Conservation (phyloP, 2,888 invertebrate genomes). For the Leptinotarsa rubiginosa region DNA sequence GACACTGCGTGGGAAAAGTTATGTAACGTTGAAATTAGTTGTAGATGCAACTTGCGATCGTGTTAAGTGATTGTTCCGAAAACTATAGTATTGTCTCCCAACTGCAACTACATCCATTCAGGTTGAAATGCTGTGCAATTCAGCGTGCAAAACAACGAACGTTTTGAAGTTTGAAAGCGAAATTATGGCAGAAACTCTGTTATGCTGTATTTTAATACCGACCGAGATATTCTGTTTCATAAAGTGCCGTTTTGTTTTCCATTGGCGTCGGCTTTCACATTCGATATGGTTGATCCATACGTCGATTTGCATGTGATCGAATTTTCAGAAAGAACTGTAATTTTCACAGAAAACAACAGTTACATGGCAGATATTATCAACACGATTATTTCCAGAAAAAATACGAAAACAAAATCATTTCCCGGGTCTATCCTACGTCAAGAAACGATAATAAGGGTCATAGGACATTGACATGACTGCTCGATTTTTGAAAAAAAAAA, state of each 20-base stretch:
- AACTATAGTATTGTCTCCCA: slow-evolving; percentile 17
- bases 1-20: slow-evolving; percentile 4
- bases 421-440: too few relatives aligned
- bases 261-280: too few relatives aligned
- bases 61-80: slow-evolving; percentile 15
- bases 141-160: slow-evolving; percentile 23
- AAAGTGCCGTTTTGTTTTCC: neutral
- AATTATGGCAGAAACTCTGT: slow-evolving; percentile 22
- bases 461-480: too few relatives aligned
- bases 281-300: too few relatives aligned
- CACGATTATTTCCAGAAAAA: too few relatives aligned
- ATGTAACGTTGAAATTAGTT: neutral
- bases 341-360: too few relatives aligned
- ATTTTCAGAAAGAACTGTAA: too few relatives aligned
- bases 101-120: slow-evolving; percentile 20
- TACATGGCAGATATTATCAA: too few relatives aligned
- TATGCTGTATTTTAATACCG: slow-evolving; percentile 18
- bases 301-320: too few relatives aligned
- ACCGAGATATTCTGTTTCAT: slow-evolving; percentile 14
- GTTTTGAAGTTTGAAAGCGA: slow-evolving; percentile 22
- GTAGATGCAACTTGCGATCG: neutral
- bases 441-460: too few relatives aligned
- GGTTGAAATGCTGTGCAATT: slow-evolving; percentile 25
- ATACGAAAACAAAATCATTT: too few relatives aligned
- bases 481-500: too few relatives aligned